A percentile compares a stretch with the other conserved stretches of the same genome.
Evolutionary conservation across 2,888 invertebrate genomes (phyloP).

Genomic region (Morinoia aosen): DNA sequence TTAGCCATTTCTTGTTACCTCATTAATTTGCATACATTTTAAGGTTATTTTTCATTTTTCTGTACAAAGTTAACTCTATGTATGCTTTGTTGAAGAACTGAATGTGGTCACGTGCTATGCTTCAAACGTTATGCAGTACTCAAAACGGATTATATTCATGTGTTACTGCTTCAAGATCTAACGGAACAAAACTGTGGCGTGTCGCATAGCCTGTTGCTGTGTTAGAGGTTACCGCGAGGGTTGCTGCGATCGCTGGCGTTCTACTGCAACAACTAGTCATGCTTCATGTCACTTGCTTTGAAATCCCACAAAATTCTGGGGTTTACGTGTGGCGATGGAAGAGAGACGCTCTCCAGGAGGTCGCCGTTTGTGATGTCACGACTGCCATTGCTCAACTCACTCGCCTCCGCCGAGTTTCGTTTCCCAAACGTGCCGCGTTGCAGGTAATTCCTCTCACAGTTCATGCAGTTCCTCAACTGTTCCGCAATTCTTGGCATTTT

Average conservation of each 20-base stretch:
- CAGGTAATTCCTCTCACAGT: not conserved
- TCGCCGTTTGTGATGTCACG: not conserved
- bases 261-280: not conserved
- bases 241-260: not conserved
- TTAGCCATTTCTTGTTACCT: too few relatives aligned
- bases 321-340: not conserved
- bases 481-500: not conserved
- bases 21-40: not conserved
- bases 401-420: not conserved
- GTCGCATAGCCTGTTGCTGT: not conserved
- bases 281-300: not conserved
- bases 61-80: not conserved
- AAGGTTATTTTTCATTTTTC: not conserved
- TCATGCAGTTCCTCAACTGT: not conserved
- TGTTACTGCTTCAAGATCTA: not conserved
- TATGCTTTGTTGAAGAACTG: not conserved
- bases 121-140: not conserved
- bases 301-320: not conserved
- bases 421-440: not conserved
- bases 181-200: not conserved
- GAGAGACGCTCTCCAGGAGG: constrained; percentile 1
- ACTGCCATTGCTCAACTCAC: constrained; percentile 12
- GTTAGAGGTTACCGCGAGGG: not conserved
- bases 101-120: not conserved
- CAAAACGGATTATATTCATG: not conserved